Evolutionary conservation across 2,888 invertebrate genomes (phyloP).

Genomic region (Agriopis aurantiaria): DNA sequence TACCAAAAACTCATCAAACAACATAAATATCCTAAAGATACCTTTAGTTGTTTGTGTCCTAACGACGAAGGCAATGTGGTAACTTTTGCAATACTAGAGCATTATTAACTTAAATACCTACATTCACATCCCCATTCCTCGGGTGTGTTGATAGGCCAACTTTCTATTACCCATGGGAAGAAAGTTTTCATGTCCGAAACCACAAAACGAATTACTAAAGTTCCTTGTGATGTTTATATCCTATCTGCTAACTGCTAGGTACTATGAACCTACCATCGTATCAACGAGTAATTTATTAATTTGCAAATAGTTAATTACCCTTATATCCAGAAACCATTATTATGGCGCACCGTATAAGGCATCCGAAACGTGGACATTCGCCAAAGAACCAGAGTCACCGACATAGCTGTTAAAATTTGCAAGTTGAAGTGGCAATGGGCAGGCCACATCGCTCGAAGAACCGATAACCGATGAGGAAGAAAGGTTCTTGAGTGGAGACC

Average conservation of each 20-base stretch:
- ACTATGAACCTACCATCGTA: conserved; percentile 20
- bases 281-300: conserved; percentile 23
- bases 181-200: conserved; percentile 42
- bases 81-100: conserved; percentile 32
- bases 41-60: conserved; percentile 15
- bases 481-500: no score
- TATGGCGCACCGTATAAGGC: neutral
- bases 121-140: conserved; percentile 37
- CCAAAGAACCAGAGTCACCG: no score
- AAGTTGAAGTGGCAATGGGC: no score
- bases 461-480: no score
- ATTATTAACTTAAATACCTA: conserved; percentile 41
- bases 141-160: conserved; percentile 44
- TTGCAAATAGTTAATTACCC: neutral
- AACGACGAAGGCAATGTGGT: conserved; percentile 27
- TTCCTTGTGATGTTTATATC: conserved; percentile 27
- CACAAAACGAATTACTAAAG: conserved; percentile 42
- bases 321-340: neutral
- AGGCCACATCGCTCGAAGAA: no score
- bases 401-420: no score
- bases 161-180: conserved; percentile 41
- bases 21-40: neutral
- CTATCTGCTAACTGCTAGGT: conserved; percentile 3
- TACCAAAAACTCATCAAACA: neutral
- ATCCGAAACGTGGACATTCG: no score